A percentile compares a stretch with the other conserved stretches of the same genome.
Evolutionary conservation across 2,113 vertebrate genomes (phyloP).

Genomic region (Euleptes europaea): DNA sequence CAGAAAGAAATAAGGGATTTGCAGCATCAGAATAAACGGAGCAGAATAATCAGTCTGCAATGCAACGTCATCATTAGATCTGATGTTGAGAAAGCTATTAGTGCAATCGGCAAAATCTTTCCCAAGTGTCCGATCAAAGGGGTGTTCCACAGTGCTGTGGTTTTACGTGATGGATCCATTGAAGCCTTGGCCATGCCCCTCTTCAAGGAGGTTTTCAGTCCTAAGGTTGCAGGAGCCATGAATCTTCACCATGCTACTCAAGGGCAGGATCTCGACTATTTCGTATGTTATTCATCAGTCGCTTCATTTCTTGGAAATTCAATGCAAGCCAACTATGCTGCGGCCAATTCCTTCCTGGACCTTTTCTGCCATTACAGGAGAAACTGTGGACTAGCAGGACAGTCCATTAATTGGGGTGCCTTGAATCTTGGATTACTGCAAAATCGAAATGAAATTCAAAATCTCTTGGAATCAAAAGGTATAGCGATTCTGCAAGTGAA

Average conservation of each 20-base stretch:
- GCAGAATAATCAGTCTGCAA: conserved; percentile 67
- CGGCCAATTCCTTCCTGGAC: conserved; percentile 89
- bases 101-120: conserved; percentile 68
- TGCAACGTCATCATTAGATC: conserved; percentile 75
- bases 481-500: conserved; percentile 76
- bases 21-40: conserved; percentile 59
- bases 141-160: conserved; percentile 86
- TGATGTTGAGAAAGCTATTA: conserved; percentile 75
- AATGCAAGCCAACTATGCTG: conserved; percentile 85
- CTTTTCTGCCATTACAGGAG: conserved; percentile 84
- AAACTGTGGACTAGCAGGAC: conserved; percentile 81
- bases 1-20: conserved; percentile 74
- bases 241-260: conserved; percentile 84
- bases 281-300: conserved; percentile 88
- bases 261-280: conserved; percentile 81
- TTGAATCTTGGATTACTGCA: conserved; percentile 84
- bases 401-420: conserved; percentile 88
- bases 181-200: conserved; percentile 74
- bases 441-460: conserved; percentile 79
- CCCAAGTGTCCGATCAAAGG: conserved; percentile 77
- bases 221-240: conserved; percentile 83
- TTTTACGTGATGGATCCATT: conserved; percentile 79
- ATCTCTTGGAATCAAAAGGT: conserved; percentile 79
- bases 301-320: conserved; percentile 84
- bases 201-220: conserved; percentile 80